Percentiles rank a stretch among this genome's conserved stretches.
These are phyloP conservation scores for Eublepharis macularius DNA, from an alignment of 2,113 vertebrate genomes.

Conservation along the genomic window DNA sequence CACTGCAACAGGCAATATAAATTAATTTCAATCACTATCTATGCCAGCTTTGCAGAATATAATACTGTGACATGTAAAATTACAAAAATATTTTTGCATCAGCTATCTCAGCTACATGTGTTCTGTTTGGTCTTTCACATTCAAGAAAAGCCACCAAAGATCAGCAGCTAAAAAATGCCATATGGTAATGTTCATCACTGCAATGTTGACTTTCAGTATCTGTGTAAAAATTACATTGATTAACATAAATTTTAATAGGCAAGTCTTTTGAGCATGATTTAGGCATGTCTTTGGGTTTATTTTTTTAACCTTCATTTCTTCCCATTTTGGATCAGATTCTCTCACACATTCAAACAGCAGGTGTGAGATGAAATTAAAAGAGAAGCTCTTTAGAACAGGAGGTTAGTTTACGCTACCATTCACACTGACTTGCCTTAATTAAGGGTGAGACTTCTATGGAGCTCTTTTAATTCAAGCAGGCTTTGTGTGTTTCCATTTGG, in stretches of 20 bases:
- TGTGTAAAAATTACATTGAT: not conserved
- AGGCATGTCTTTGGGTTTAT: not conserved
- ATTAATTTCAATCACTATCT: not conserved
- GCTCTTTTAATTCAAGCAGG: not conserved
- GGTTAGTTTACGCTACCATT: conserved; percentile 12
- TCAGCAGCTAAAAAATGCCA: not conserved
- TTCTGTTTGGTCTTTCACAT: not conserved
- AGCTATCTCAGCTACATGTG: not conserved
- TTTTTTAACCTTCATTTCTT: not conserved
- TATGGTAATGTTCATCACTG: not conserved
- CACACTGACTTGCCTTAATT: not conserved
- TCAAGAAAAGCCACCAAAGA: not conserved
- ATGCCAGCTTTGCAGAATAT: not conserved
- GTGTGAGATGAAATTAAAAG: not conserved
- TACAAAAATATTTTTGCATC: not conserved
- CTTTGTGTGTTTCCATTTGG: not conserved
- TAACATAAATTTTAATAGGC: not conserved
- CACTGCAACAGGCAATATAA: not conserved
- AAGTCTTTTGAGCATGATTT: no score
- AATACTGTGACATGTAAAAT: not conserved
- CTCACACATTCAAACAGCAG: not conserved
- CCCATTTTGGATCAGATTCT: not conserved
- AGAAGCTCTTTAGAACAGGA: not conserved
- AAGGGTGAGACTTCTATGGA: not conserved
- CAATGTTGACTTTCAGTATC: not conserved